Evolutionary conservation across 2,888 invertebrate genomes (phyloP), one percentile per base, ranked within the genome.

Genomic region (Eilema depressum): DNA sequence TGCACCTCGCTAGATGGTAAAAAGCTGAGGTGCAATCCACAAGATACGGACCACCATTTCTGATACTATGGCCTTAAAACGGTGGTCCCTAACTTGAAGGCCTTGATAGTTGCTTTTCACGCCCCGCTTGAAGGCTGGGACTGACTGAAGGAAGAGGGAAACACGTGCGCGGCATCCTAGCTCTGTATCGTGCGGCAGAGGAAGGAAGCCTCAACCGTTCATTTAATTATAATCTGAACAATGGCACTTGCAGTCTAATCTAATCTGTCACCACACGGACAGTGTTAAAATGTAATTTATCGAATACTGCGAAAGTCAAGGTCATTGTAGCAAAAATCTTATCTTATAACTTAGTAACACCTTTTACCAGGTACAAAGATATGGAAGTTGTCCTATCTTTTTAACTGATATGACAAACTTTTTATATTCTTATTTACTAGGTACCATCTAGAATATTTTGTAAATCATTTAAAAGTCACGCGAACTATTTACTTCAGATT

Each of bases 261-360:
- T 53, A 53, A 53, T 53, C 53, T n/a, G 10, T 53, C n/a, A 53
- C 53, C 53, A 53, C 53, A 53, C 53, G n/a, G 53, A 53, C 41
- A 41, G 53, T 7, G n/a, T 10, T 8, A 53, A 53, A 53, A 53
- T 53, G 53, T 53, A n/a, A 53, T 53, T n/a, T 47, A 47, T 47
- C 53, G 8, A 53, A 17, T 17, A n/a, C 10, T 53, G 20, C 53
- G 53, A 53, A 53, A 47, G 47, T 47, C 47, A 47, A 47, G 53
- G 53, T 10, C 53, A 53, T n/a, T 53, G 53, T n/a, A 10, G 5
- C 53, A n/a, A 53, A 37, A 53, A n/a, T n/a, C 10, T 53, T 53
- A 53, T 53, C 53, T 53, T 53, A n/a, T 53, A 53, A n/a, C n/a
- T 53, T 47, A 20, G 47, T 20, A n/a, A n/a, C 53, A n/a, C 33